Base-by-base conservation (phyloP, 2,113 vertebrate genomes). In the Nothocercus nigrocapillus region DNA sequence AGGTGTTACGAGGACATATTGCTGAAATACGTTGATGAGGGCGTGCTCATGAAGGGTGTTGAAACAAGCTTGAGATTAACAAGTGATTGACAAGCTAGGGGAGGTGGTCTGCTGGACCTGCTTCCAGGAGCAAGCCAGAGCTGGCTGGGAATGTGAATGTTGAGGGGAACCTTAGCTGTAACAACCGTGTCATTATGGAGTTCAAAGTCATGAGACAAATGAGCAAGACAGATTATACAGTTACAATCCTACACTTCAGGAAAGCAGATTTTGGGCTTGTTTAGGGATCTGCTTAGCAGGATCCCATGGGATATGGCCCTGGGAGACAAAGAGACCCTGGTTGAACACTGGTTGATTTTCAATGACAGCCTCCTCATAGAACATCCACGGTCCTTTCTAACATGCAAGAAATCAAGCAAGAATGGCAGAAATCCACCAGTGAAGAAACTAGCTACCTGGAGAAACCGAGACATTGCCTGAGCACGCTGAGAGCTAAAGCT, bases 131-230 rank as follows among this genome's bases (percentile, higher is more conserved):
- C 20, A 44, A 74, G 4, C 11, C 64, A 66, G 30, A 83, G 83
- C 11, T 11, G 36, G 6, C 0, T 32, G 7, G 15, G 5, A 6
- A 6, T 30, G 14, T 44, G 13, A 44, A 82, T 58, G 34, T 0
- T 44, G 19, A 85, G 25, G 24, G 9, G 49, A 58, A 67, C 4
- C 25, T 82, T 40, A 84, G 11, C 24, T 84, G 20, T 61, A 62
- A 30, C 28, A 49, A 56, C 53, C 34, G 19, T 22, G 82, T 44
- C 15, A 44, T 5, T 42, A 27, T 4, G 11, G 40, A 78, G 19
- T 67, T 89, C 38, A 85, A 88, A 92, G 85, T 53, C 51, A 27
- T 24, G 7, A 93, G 24, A 32, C 44, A 61, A 85, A 20, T 25
- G 25, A 82, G 28, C 3, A 75, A 85, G 36, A 54, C 4, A 67